phyloP scores from a whole-genome alignment of 2,888 invertebrate genomes.

The Rutpela maculata region DNA sequence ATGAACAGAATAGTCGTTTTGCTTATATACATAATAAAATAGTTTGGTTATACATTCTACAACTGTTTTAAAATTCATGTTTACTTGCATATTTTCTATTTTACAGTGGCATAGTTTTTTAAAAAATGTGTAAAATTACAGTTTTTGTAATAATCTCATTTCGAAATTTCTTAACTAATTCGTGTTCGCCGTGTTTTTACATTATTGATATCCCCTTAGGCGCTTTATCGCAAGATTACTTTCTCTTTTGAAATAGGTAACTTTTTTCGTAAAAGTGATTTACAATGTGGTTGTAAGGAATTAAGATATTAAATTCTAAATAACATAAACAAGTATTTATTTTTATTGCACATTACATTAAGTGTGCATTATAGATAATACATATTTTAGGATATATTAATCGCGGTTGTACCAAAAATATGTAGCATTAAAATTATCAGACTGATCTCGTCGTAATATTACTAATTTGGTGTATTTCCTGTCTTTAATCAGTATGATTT shows the following conservation, averaged over 20 bases:
- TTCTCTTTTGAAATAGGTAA: background rate
- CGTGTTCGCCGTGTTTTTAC: slow-evolving; percentile 7
- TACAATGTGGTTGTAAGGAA: background rate
- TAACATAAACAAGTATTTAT: background rate
- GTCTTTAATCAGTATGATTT: background rate
- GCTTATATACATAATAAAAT: no score
- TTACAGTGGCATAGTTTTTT: background rate
- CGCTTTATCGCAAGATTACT: background rate
- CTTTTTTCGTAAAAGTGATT: slow-evolving; percentile 1
- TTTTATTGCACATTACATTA: background rate
- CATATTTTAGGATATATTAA: background rate
- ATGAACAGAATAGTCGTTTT: no score
- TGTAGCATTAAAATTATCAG: background rate
- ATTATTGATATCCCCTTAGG: background rate
- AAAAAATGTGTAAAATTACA: slow-evolving; percentile 3
- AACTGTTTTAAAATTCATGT: no score
- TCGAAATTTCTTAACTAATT: slow-evolving; percentile 7
- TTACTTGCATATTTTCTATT: no score
- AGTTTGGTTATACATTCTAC: no score
- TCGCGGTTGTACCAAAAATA: background rate
- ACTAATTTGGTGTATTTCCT: background rate
- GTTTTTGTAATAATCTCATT: slow-evolving; percentile 13
- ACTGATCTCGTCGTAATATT: background rate
- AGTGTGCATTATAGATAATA: background rate
- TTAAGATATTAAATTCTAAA: background rate